Evolutionary conservation across 2,888 invertebrate genomes (phyloP), one percentile per base, ranked within the genome.

Genomic region (Plagiodera versicolora): DNA sequence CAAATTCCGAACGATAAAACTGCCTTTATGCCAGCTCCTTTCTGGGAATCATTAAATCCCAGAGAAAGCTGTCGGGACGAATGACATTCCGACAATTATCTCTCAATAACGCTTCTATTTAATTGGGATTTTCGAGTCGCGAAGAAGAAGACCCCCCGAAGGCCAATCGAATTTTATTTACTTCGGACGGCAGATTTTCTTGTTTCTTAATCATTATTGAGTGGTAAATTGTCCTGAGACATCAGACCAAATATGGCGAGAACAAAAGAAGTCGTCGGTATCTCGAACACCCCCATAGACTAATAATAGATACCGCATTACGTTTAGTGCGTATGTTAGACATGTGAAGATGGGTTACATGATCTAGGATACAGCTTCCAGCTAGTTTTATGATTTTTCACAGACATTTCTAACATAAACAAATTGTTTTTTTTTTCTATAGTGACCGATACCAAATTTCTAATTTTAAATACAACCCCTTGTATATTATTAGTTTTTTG

Each of bases 161-260:
- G 54, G 51, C 59, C 64, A 51, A 64, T 64, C 57, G 52, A 57
- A 64, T 64, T 61, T 62, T 64, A 64, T 64, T 60, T 55, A 47
- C 55, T 61, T 62, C 64, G 50, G 57, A 60, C 52, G 64, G 44
- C 53, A 51, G 61, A 61, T 63, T 55, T 56, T 56, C 58, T 35
- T 55, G 50, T 48, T 28, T 45, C 51, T 48, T 57, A 61, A 64
- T 54, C 59, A 64, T 64, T 60, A 64, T 56, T 55, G 61, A 28
- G 64, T 64, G 64, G 53, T 55, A 58, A 55, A 61, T 64, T 48
- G 57, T 51, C 64, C 45, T 53, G 32, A 52, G 49, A 46, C 71
- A 20, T 60, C 60, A 74, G 72, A 70, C 75, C 77, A 76, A 74
- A 72, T 73, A 70, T 65, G 74, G 74, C 11, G 32, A 32, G 1